Evolutionary conservation across 53 echinoderm and acorn worm species (phyloP).

Genomic region (Echinarachnius parma): DNA sequence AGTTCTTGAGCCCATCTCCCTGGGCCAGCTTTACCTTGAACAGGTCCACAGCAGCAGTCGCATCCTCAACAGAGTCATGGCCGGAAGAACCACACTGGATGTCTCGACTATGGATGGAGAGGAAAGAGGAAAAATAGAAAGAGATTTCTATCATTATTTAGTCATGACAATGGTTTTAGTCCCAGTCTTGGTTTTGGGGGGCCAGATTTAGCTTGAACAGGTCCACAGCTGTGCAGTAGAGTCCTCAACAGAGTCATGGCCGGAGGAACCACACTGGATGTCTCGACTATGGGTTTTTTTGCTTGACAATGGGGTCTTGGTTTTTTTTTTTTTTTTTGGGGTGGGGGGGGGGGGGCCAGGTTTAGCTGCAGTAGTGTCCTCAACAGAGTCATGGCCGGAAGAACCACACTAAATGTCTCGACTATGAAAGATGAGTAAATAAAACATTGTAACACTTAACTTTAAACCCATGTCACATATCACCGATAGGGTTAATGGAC

Average conservation of each 20-base stretch:
- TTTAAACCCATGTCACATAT: too few species aligned
- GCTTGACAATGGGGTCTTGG: too few species aligned
- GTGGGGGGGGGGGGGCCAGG: too few species aligned
- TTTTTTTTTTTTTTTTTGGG: too few species aligned
- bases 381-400: conserved; percentile 75
- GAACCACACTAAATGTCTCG: conserved; percentile 58
- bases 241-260: conserved; percentile 89
- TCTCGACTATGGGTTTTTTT: conserved; percentile 51
- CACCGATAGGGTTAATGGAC: too few species aligned
- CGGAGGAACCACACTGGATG: conserved; percentile 59
- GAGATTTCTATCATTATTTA: too few species aligned
- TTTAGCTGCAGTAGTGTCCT: conserved; percentile 73
- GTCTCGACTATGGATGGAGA: conserved; percentile 38
- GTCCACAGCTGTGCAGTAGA: conserved; percentile 68
- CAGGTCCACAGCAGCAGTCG: conserved; percentile 73
- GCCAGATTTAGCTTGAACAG: conserved; percentile 73
- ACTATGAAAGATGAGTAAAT: conserved; percentile 38
- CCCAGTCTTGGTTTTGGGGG: too few species aligned
- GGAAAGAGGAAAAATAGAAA: too few species aligned
- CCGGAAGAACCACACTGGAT: conserved; percentile 65
- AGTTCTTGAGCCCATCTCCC: conserved; percentile 46
- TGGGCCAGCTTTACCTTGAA: conserved; percentile 65
- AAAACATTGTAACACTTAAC: too few species aligned
- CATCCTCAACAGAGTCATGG: conserved; percentile 88
- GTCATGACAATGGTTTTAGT: too few species aligned